These are phyloP conservation scores for Xanthostigma xanthostigma DNA, from an alignment of 2,888 invertebrate genomes.

Conservation along the genomic window DNA sequence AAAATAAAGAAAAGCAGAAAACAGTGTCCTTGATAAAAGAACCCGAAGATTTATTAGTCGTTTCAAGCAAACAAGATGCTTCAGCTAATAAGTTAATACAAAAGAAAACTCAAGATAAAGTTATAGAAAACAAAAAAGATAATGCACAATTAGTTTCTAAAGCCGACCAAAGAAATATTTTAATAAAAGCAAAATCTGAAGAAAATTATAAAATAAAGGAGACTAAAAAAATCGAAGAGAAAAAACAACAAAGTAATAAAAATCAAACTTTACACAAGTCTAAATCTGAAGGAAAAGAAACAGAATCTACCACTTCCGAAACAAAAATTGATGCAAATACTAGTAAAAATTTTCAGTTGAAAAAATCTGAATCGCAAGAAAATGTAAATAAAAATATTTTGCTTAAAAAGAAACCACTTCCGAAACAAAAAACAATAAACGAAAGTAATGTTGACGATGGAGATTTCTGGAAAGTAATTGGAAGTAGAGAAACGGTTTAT, in stretches of 20 bases:
- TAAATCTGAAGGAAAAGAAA: conserved; percentile 2
- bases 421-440: conserved; percentile 10
- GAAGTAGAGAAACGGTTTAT: conserved; percentile 47
- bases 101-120: too few relatives aligned
- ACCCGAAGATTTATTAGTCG: too few relatives aligned
- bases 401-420: conserved; percentile 23
- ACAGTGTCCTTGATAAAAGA: too few relatives aligned
- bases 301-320: conserved; percentile 6
- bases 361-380: conserved; percentile 25
- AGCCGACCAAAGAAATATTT: too few relatives aligned
- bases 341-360: conserved; percentile 6
- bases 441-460: conserved; percentile 24
- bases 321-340: conserved; percentile 7
- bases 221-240: not conserved
- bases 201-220: not conserved
- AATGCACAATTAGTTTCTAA: too few relatives aligned
- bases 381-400: conserved; percentile 25
- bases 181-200: not conserved
- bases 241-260: not conserved
- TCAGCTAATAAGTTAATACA: too few relatives aligned
- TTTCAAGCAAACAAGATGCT: too few relatives aligned
- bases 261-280: not conserved
- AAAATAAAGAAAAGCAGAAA: too few relatives aligned
- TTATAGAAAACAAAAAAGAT: too few relatives aligned
- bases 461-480: conserved; percentile 52